Percentiles rank a stretch among this genome's conserved stretches.
Evolutionary conservation across 2,888 invertebrate genomes (phyloP).

Genomic region (Drosophila meridiana): DNA sequence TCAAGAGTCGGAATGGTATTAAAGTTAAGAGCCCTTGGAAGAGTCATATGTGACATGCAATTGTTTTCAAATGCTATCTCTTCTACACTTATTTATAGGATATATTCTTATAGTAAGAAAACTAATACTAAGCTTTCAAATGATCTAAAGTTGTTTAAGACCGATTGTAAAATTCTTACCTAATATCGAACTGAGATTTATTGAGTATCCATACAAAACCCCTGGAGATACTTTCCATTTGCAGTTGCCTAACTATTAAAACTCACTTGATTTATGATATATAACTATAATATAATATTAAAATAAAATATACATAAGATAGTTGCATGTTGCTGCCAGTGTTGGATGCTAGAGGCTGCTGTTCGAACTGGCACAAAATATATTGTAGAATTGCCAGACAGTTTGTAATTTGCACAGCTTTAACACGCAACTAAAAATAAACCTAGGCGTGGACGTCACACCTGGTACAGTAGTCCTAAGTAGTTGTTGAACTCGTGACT

Average conservation of each 20-base stretch:
- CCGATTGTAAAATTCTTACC: neutral
- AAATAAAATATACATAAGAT: slow-evolving; percentile 10
- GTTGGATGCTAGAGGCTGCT: slow-evolving; percentile 30
- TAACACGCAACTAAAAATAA: slow-evolving; percentile 53
- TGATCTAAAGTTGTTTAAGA: neutral
- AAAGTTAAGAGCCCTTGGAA: too few relatives aligned
- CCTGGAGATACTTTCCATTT: slow-evolving; percentile 47
- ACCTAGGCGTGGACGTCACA: slow-evolving; percentile 50
- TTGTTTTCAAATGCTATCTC: too few relatives aligned
- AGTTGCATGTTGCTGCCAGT: slow-evolving; percentile 67
- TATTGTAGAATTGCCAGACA: slow-evolving; percentile 37
- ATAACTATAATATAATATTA: slow-evolving; percentile 1
- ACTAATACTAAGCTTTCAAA: too few relatives aligned
- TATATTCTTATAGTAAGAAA: too few relatives aligned
- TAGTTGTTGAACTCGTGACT: slow-evolving; percentile 8
- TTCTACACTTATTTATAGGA: too few relatives aligned
- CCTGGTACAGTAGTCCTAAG: slow-evolving; percentile 41
- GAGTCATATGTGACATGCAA: too few relatives aligned
- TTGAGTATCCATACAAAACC: neutral
- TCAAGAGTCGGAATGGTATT: too few relatives aligned
- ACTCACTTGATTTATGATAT: slow-evolving; percentile 27
- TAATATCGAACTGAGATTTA: neutral
- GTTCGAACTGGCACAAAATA: slow-evolving; percentile 19
- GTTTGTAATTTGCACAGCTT: slow-evolving; percentile 71
- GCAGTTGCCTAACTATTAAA: slow-evolving; percentile 25